These are phyloP conservation scores for Cremastinae sp. DNA, from an alignment of 2,888 invertebrate species.

Conservation along the genomic window DNA sequence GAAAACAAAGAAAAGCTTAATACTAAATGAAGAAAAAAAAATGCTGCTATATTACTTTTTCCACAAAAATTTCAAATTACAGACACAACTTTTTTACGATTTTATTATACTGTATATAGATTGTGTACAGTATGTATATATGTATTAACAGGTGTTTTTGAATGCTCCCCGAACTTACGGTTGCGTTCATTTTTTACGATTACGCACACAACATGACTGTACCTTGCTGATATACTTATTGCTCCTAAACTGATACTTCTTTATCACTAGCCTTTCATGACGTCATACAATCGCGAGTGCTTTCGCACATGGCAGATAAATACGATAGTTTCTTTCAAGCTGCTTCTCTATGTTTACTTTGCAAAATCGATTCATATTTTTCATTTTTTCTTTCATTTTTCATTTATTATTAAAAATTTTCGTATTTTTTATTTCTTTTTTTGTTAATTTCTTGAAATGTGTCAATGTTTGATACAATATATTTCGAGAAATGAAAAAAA, in stretches of 20 bases:
- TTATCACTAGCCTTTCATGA: conserved; percentile 45
- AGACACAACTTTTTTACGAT: too few species aligned
- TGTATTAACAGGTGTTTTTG: background rate
- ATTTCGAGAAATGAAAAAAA: background rate
- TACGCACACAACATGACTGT: conserved; percentile 1
- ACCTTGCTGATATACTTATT: conserved; percentile 17
- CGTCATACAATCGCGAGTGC: conserved; percentile 29
- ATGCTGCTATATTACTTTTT: too few species aligned
- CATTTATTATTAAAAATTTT: too few species aligned
- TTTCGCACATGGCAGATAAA: conserved; percentile 28
- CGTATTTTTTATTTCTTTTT: too few species aligned
- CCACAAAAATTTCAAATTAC: too few species aligned
- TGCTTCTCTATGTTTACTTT: conserved; percentile 1
- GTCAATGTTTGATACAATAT: background rate
- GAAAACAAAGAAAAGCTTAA: too few species aligned
- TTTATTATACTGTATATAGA: too few species aligned
- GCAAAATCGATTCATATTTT: background rate
- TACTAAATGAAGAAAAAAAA: too few species aligned
- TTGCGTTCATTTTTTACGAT: conserved; percentile 20
- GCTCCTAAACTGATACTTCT: conserved; percentile 11
- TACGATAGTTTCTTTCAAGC: conserved; percentile 9
- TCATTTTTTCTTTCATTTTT: too few species aligned
- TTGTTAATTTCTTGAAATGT: background rate
- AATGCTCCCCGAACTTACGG: background rate
- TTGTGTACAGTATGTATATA: too few species aligned